Percentiles rank a stretch among this genome's conserved stretches.
Conservation (phyloP, 1,140 invertebrate genomes). For the Zaprionus inermis region DNA sequence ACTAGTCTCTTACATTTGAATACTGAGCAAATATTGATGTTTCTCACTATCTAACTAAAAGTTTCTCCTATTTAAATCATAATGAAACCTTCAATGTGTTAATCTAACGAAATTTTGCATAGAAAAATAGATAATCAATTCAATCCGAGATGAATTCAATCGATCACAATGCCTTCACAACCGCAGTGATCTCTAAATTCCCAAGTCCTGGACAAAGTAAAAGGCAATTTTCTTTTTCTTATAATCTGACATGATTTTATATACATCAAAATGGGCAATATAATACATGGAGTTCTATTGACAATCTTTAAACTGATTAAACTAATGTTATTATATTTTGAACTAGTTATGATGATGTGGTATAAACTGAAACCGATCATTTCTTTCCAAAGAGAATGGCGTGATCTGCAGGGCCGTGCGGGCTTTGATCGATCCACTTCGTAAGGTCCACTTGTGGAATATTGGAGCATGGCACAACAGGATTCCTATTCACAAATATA, state of each 20-base stretch:
- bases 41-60: not conserved
- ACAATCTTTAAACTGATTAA: conserved; percentile 66
- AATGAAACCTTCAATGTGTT: not conserved
- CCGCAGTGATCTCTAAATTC: not conserved
- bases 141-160: not conserved
- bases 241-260: conserved; percentile 60
- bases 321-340: conserved; percentile 72
- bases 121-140: not conserved
- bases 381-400: conserved; percentile 64
- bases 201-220: not conserved
- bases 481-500: conserved; percentile 86
- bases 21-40: too few species aligned
- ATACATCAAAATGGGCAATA: conserved; percentile 65
- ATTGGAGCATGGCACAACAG: conserved; percentile 87
- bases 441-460: conserved; percentile 88
- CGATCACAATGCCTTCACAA: not conserved
- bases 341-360: conserved; percentile 64
- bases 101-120: not conserved
- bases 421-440: conserved; percentile 85
- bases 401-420: conserved; percentile 54
- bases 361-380: conserved; percentile 29
- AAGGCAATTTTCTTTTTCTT: conserved; percentile 7
- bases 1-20: not conserved
- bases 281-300: conserved; percentile 61
- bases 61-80: conserved; percentile 2